A percentile compares a stretch with the other conserved stretches of the same genome.
These are phyloP conservation scores for Plagodis dolabraria DNA, from an alignment of 2,888 invertebrate genomes.

Conservation along the genomic window DNA sequence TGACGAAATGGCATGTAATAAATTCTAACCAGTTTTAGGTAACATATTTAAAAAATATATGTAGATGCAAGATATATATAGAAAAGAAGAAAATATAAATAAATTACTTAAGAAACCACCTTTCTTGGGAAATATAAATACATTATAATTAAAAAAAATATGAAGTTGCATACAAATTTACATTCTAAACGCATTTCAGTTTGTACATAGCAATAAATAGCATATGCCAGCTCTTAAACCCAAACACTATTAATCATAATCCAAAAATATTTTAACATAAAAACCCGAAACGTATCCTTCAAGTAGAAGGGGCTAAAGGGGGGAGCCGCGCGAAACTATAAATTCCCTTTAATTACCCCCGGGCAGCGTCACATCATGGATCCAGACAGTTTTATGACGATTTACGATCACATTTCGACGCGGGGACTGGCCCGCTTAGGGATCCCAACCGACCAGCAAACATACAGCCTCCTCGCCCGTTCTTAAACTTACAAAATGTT, in stretches of 20 bases:
- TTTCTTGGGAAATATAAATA: too few relatives aligned
- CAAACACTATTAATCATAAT: slow-evolving; percentile 41
- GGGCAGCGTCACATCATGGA: slow-evolving; percentile 89
- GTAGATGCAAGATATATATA: too few relatives aligned
- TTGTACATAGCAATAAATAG: neutral
- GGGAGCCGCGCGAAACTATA: slow-evolving; percentile 74
- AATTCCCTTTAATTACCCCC: slow-evolving; percentile 86
- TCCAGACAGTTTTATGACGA: slow-evolving; percentile 90
- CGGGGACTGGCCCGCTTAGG: slow-evolving; percentile 74
- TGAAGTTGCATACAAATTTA: slow-evolving; percentile 10
- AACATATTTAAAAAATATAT: too few relatives aligned
- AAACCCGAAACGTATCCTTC: slow-evolving; percentile 42
- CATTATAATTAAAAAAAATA: neutral
- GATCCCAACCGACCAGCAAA: slow-evolving; percentile 59
- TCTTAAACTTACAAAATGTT: slow-evolving; percentile 22
- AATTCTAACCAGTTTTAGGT: neutral
- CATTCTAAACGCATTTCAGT: neutral
- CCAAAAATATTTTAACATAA: slow-evolving; percentile 43
- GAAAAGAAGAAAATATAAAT: too few relatives aligned
- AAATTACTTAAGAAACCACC: too few relatives aligned
- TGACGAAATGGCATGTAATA: neutral
- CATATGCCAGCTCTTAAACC: slow-evolving; percentile 29
- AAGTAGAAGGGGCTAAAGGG: slow-evolving; percentile 42
- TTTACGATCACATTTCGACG: slow-evolving; percentile 85
- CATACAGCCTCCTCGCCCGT: slow-evolving; percentile 52